A percentile compares a stretch with the other conserved stretches of the same genome.
These are phyloP conservation scores for Gambelia wislizenii DNA, from an alignment of 2,797 vertebrate species.

Conservation along the genomic window DNA sequence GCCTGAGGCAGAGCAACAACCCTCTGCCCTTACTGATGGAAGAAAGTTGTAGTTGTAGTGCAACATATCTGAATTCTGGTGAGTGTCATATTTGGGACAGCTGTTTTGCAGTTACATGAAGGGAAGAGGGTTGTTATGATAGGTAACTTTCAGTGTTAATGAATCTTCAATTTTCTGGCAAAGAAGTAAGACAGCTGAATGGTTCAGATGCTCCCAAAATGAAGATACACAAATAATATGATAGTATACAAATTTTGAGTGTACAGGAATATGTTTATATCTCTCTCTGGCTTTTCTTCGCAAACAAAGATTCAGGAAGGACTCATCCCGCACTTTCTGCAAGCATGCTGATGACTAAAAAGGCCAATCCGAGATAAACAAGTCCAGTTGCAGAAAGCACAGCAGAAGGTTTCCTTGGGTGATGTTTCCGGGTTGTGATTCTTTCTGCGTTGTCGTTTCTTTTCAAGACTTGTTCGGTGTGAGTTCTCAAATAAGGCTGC, in stretches of 20 bases:
- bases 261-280: neutral
- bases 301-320: too few species aligned
- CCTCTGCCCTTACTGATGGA: neutral
- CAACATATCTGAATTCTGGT: neutral
- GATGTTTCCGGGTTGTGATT: too few species aligned
- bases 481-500: too few species aligned
- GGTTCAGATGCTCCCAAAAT: neutral
- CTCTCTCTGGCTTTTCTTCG: too few species aligned
- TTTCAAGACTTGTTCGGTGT: too few species aligned
- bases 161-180: constrained; percentile 21
- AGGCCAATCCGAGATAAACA: too few species aligned
- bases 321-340: too few species aligned
- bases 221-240: neutral
- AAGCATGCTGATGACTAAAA: too few species aligned
- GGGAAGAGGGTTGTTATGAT: neutral
- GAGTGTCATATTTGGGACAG: neutral
- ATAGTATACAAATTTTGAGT: neutral
- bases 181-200: constrained; percentile 18
- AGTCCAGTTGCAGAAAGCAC: too few species aligned
- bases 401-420: too few species aligned
- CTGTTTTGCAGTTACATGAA: neutral
- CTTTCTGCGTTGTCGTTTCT: too few species aligned
- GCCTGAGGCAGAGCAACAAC: neutral
- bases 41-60: neutral
- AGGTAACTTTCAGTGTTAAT: neutral